These are phyloP conservation scores for Rhinogobio ventralis DNA, from an alignment of 2,797 vertebrate genomes.

Conservation along the genomic window DNA sequence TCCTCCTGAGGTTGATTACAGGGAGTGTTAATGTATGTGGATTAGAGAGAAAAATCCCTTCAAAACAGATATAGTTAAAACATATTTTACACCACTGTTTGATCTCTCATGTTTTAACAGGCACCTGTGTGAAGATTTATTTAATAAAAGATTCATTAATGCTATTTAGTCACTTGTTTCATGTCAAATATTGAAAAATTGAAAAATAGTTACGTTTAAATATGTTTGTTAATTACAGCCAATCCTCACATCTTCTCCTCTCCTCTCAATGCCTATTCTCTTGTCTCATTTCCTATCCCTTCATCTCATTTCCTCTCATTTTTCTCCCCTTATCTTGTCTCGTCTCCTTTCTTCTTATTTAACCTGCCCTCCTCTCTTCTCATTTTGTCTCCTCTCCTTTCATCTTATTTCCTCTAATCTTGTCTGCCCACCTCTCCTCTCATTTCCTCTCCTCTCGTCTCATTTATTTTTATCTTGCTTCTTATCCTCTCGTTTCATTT, in stretches of 20 bases:
- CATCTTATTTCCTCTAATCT: slow-evolving; percentile 44
- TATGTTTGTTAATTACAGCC: slow-evolving; percentile 42
- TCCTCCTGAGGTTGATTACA: slow-evolving; percentile 53
- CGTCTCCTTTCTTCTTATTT: not conserved
- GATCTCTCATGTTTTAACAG: slow-evolving; percentile 14
- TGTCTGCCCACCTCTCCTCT: slow-evolving; percentile 3
- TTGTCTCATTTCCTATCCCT: not conserved
- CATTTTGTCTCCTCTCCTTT: not conserved
- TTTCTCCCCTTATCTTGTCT: not conserved
- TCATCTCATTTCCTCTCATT: not conserved
- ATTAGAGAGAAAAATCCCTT: slow-evolving; percentile 30
- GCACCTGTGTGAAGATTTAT: not conserved
- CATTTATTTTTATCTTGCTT: not conserved
- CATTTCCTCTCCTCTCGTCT: slow-evolving; percentile 5
- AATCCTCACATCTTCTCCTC: not conserved
- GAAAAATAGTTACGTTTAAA: not conserved
- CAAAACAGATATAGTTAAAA: slow-evolving; percentile 13
- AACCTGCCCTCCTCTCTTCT: slow-evolving; percentile 46
- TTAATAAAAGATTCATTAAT: not conserved
- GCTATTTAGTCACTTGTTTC: not conserved
- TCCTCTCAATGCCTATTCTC: not conserved
- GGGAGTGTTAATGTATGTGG: slow-evolving; percentile 40
- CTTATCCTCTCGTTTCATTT: not conserved
- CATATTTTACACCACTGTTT: slow-evolving; percentile 1
- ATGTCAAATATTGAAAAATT: not conserved